A percentile compares a stretch with the other conserved stretches of the same genome.
Evolutionary conservation across 2,888 invertebrate genomes (phyloP).

Genomic region (Saturnia japonica): DNA sequence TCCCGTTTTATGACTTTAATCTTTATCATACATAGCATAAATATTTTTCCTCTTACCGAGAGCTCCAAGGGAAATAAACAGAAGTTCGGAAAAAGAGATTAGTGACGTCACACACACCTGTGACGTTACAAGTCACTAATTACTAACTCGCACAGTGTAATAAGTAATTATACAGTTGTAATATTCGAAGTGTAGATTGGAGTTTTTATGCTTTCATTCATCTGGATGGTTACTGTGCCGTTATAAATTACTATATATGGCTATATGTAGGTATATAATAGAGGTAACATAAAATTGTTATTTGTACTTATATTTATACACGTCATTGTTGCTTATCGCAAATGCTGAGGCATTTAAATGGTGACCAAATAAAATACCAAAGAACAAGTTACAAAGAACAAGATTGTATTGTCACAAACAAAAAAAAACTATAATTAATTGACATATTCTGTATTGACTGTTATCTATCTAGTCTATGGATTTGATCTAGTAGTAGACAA

Average conservation of each 20-base stretch:
- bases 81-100: background rate
- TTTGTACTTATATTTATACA: background rate
- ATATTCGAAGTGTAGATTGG: background rate
- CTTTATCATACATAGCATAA: too few relatives aligned
- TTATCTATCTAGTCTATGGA: background rate
- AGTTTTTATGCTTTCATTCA: background rate
- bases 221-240: too few relatives aligned
- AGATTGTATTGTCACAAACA: background rate
- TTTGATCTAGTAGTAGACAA: too few relatives aligned
- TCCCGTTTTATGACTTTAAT: too few relatives aligned
- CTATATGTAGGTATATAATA: too few relatives aligned
- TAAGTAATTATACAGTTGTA: background rate
- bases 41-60: background rate
- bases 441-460: background rate
- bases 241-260: too few relatives aligned
- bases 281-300: too few relatives aligned
- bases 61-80: background rate
- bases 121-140: background rate
- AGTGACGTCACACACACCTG: background rate
- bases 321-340: background rate
- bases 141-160: background rate
- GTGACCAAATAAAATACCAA: constrained; percentile 2
- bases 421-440: background rate
- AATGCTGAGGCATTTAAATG: background rate
- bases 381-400: background rate